These are phyloP conservation scores for Sterna hirundo DNA, from an alignment of 2,113 vertebrate species.

Conservation along the genomic window DNA sequence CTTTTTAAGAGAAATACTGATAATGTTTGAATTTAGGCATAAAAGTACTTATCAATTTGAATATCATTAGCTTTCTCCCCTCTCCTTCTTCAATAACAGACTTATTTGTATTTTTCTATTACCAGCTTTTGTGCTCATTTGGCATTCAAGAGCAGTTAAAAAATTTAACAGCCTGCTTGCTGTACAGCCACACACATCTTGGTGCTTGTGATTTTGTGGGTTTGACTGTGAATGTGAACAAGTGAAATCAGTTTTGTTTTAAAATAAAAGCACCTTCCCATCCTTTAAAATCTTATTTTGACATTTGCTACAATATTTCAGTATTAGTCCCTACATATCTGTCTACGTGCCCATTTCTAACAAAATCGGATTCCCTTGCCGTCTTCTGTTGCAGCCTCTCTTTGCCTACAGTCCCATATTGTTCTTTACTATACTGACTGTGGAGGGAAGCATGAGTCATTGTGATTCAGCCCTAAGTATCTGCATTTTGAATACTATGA, in stretches of 20 bases:
- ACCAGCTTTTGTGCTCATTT: background rate
- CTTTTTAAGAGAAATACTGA: background rate
- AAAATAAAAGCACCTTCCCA: background rate
- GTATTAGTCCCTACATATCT: background rate
- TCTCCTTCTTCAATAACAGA: background rate
- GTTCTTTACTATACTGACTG: background rate
- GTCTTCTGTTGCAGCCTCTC: background rate
- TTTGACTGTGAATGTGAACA: background rate
- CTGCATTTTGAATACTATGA: background rate
- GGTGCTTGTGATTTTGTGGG: background rate
- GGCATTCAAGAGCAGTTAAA: background rate
- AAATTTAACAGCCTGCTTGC: background rate
- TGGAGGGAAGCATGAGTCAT: accelerated
- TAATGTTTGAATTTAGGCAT: background rate
- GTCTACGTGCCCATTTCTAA: background rate
- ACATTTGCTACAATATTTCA: background rate
- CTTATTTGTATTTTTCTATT: background rate
- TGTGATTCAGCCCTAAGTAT: background rate
- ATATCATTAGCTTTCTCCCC: background rate
- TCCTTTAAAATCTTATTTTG: background rate
- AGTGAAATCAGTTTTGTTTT: background rate
- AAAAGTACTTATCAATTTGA: background rate
- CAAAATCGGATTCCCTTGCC: background rate
- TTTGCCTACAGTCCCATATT: background rate
- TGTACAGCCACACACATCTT: background rate